Evolutionary conservation across 2,888 invertebrate genomes (phyloP).

Genomic region (Campoplex capitator): DNA sequence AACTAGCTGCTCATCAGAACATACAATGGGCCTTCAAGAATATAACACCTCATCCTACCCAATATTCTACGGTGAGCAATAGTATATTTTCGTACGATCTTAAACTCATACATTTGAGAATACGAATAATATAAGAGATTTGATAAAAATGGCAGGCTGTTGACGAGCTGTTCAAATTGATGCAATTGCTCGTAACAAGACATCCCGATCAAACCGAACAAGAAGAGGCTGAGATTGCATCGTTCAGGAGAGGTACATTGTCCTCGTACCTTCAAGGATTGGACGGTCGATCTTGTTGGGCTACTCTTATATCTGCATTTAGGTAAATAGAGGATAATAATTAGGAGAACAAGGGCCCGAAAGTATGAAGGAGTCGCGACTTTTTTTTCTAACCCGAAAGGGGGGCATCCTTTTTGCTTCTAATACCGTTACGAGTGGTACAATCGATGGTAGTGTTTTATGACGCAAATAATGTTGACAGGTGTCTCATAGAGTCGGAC

Average conservation of each 20-base stretch:
- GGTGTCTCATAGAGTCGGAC: slow-evolving; percentile 94
- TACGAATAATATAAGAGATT: neutral
- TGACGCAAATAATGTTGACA: slow-evolving; percentile 73
- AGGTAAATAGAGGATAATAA: slow-evolving; percentile 72
- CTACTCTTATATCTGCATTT: slow-evolving; percentile 95
- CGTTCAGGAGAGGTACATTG: slow-evolving; percentile 93
- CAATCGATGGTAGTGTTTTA: too few relatives aligned
- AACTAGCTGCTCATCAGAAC: slow-evolving; percentile 96
- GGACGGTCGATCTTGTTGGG: slow-evolving; percentile 96
- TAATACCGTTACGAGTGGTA: too few relatives aligned
- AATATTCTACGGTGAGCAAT: slow-evolving; percentile 90
- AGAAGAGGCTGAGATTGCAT: slow-evolving; percentile 93
- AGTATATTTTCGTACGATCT: neutral
- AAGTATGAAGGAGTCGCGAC: too few relatives aligned
- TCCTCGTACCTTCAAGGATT: slow-evolving; percentile 95
- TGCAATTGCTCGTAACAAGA: slow-evolving; percentile 94
- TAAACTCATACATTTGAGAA: neutral
- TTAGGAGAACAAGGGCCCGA: too few relatives aligned
- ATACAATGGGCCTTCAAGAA: slow-evolving; percentile 98
- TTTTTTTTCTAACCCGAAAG: too few relatives aligned
- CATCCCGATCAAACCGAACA: slow-evolving; percentile 91
- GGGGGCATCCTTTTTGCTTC: too few relatives aligned
- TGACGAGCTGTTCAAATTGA: slow-evolving; percentile 95
- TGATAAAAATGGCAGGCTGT: slow-evolving; percentile 87
- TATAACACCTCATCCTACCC: slow-evolving; percentile 97